Base-by-base conservation (phyloP, 2,113 vertebrate species). In the Hypanus sabinus region DNA sequence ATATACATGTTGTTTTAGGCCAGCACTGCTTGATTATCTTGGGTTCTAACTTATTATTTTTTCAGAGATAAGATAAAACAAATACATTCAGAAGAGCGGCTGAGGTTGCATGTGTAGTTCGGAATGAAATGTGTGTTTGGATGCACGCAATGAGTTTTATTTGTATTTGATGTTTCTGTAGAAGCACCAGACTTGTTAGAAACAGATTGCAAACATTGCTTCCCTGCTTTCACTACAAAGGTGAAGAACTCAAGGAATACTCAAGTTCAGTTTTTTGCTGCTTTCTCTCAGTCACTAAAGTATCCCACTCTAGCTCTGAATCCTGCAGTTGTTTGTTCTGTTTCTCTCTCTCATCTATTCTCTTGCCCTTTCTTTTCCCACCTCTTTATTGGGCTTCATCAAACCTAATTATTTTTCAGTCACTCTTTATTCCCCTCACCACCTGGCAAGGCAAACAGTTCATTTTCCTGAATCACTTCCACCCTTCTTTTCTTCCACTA, bases 21-120 rank as follows among this genome's bases (percentile, higher is more conserved):
- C 57, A 62, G 57, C 27, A 65, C 10, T 16, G 33, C 57, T 88
- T 60, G 60, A 12, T 65, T 62, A 88, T 88, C 85, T 62, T 88
- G 57, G 57, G 85, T 87, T 30, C 85, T 88, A 88, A 88, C 62
- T 62, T 88, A 60, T 87, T 87, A 88, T 88, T 88, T 33, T 30
- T 62, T 88, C 27, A n/a, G 30, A 62, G 85, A 88, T 88, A 62
- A 88, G 83, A 60, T 5, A n/a, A 88, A 88, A n/a, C 27, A 88
- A 88, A 65, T 46, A 46, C 60, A 65, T 88, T 65, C 30, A n/a
- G 85, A 88, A 18, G 57, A 88, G 57, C 57, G 16, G 60, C 60
- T 88, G 57, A 65, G 76, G 76, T 36, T 36, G 76, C 76, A 79
- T 79, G 76, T 12, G 24, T 60, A 60, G 4, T 11, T 87, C 55